These are phyloP conservation scores for Acanthacorydalis orientalis DNA, from an alignment of 2,888 invertebrate genomes.

Conservation along the genomic window DNA sequence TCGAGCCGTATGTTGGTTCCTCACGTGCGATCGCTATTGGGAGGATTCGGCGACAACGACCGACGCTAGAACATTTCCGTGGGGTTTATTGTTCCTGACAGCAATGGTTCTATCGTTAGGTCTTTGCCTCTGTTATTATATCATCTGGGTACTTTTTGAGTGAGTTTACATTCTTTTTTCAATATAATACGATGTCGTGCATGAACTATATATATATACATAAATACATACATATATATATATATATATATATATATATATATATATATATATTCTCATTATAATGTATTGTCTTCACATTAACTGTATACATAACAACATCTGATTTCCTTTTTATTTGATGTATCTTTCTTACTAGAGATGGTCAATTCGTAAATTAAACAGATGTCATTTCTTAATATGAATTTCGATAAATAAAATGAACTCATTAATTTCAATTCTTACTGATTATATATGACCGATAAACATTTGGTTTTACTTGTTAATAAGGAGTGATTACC, in stretches of 20 bases:
- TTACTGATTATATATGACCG: no score
- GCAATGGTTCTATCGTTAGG: conserved; percentile 67
- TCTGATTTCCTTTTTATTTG: no score
- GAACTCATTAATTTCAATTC: no score
- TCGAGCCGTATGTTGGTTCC: conserved; percentile 78
- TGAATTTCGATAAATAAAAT: no score
- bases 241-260: neutral
- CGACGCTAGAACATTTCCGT: conserved; percentile 60
- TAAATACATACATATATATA: neutral
- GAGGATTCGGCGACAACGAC: conserved; percentile 62
- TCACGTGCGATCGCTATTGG: conserved; percentile 86
- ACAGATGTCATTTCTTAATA: no score
- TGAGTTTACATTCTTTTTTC: conserved; percentile 33
- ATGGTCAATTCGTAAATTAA: no score
- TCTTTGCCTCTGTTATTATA: conserved; percentile 79
- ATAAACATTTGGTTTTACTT: no score
- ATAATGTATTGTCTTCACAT: neutral
- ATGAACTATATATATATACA: neutral
- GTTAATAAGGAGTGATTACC: no score
- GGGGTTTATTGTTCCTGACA: conserved; percentile 61
- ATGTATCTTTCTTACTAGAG: no score
- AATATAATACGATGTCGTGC: neutral
- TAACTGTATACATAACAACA: no score
- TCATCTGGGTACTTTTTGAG: conserved; percentile 87
- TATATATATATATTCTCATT: neutral